Evolutionary conservation across 2,113 vertebrate genomes (phyloP), one percentile per base, ranked within the genome.

Genomic region (Tupaia tana): DNA sequence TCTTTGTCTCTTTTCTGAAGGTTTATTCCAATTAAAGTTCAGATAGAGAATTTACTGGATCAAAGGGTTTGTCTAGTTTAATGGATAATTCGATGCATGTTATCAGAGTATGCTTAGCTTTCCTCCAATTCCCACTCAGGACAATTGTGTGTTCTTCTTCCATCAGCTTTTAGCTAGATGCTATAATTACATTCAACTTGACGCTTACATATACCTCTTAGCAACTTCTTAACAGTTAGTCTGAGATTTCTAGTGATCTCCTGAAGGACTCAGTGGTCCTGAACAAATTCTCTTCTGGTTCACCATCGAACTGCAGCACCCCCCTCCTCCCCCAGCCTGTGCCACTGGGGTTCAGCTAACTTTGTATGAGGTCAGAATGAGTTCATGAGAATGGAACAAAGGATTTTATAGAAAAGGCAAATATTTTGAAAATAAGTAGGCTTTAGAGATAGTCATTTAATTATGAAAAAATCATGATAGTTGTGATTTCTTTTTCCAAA

Each of bases 381-480:
- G 15, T 70, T 43, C 66, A 11, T 81, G 54, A 93, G 25, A 84
- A 74, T 18, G 8, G 54, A 15, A 1, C 34, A 74, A 34, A 93
- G 61, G 12, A 13, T 80, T 84, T 56, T 92, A 66, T n/a, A 91
- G 83, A 92, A 70, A 64, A 94, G 75, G 74, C 54, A 86, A 7
- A 70, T 66, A 25, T 92, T 95, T 94, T 83, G 78, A 31, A 82
- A 93, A 84, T 24, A 77, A 58, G 52, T 73, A 61, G 31, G 24
- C 34, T 79, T 88, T 81, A 43, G 59, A 89, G 73, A 82, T n/a
- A 54, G 13, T 64, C 10, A 82, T 61, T 71, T 66, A n/a, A 56
- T 34, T 73, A 89, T 79, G 64, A 70, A 63, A 52, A 59, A 88
- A 64, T 86, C 34, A 3, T 43, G 16, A 58, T 63, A 25, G 27